A percentile compares a stretch with the other conserved stretches of the same genome.
Evolutionary conservation across 2,797 vertebrate genomes (phyloP).

Genomic region (Anguilla marmorata): DNA sequence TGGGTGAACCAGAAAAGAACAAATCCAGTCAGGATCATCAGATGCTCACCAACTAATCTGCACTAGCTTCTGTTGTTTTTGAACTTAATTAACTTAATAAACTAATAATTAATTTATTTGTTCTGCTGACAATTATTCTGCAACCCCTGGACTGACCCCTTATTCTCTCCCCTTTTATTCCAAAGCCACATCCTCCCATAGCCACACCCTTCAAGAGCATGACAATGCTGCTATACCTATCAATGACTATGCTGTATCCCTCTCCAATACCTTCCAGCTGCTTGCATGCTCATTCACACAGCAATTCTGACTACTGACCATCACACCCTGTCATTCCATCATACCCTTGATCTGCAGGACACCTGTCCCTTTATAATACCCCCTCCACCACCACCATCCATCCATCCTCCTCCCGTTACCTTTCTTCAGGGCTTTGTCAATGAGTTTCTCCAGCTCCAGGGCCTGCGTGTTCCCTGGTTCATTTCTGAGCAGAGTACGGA

Average conservation of each 20-base stretch:
- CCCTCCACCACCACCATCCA: background rate
- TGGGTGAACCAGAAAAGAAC: slow-evolving; percentile 50
- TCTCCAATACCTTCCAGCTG: background rate
- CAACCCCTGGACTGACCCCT: background rate
- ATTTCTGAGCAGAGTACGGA: slow-evolving; percentile 79
- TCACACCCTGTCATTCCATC: background rate
- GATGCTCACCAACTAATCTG: background rate
- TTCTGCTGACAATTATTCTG: background rate
- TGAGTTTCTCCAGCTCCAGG: slow-evolving; percentile 83
- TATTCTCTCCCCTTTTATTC: background rate
- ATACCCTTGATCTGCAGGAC: too few relatives aligned
- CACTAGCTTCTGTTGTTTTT: background rate
- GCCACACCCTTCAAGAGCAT: background rate
- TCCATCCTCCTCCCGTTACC: slow-evolving; percentile 60
- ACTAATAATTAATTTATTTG: background rate
- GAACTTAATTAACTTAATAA: background rate
- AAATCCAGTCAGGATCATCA: background rate
- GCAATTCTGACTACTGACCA: background rate
- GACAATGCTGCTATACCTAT: background rate
- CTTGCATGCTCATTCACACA: background rate
- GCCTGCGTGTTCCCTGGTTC: slow-evolving; percentile 89
- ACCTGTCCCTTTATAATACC: background rate
- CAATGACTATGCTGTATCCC: background rate
- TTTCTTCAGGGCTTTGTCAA: slow-evolving; percentile 86
- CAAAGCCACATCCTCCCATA: background rate